phyloP scores from a whole-genome alignment of 2,888 invertebrate species.

The Iphiclides podalirius region DNA sequence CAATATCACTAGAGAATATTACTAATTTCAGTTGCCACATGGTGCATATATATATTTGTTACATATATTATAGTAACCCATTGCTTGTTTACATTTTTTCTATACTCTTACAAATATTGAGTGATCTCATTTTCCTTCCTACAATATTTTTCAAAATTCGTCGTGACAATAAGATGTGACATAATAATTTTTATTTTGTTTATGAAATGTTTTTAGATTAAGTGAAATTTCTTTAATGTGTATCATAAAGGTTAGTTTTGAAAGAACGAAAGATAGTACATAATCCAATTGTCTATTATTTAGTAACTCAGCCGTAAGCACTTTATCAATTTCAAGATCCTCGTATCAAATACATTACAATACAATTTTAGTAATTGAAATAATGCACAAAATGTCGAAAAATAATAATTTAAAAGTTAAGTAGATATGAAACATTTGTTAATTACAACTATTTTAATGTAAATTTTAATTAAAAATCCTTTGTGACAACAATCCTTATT shows the following conservation, averaged over 20 bases:
- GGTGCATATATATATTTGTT: too few relatives aligned
- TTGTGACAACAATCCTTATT: slow-evolving; percentile 5
- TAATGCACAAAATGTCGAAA: slow-evolving; percentile 18
- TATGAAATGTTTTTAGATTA: neutral
- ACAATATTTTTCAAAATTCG: slow-evolving; percentile 36
- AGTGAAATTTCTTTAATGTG: neutral
- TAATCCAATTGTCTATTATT: neutral
- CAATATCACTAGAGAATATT: too few relatives aligned
- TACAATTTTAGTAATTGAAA: slow-evolving; percentile 3
- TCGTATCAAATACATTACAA: too few relatives aligned
- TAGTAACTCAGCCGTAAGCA: neutral
- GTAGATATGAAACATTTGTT: slow-evolving; percentile 1
- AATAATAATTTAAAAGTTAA: neutral
- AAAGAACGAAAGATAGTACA: neutral
- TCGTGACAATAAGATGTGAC: slow-evolving; percentile 32
- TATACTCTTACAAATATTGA: slow-evolving; percentile 49
- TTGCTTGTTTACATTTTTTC: slow-evolving; percentile 72
- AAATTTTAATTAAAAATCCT: neutral
- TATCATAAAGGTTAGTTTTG: neutral
- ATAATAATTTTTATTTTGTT: slow-evolving; percentile 5
- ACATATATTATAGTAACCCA: slow-evolving; percentile 27
- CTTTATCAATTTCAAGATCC: too few relatives aligned
- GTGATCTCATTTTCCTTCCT: slow-evolving; percentile 67
- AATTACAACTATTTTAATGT: neutral
- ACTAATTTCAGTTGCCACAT: too few relatives aligned